phyloP scores from a whole-genome alignment of 2,113 vertebrate species.

The Anas platyrhynchos region DNA sequence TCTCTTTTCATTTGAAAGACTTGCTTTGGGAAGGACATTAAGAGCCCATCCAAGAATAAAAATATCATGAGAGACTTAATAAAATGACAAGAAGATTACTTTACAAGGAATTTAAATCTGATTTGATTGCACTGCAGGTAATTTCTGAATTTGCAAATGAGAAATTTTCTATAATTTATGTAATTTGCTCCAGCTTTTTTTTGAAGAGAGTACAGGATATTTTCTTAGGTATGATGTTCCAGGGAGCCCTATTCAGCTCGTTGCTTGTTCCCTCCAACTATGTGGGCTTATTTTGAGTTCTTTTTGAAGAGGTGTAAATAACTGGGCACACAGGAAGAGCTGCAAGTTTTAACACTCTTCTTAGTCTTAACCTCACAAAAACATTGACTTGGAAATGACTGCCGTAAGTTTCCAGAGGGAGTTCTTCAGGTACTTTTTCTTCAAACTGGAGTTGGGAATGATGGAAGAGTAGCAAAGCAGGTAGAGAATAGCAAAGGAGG shows the following conservation, averaged over 20 bases:
- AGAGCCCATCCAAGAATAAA: not conserved
- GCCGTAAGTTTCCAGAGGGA: not conserved
- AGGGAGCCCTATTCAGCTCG: not conserved
- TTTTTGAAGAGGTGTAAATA: not conserved
- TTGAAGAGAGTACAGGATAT: not conserved
- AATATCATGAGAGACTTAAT: not conserved
- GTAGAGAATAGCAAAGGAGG: not conserved
- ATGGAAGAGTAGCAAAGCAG: not conserved
- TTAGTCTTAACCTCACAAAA: not conserved
- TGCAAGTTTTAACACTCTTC: not conserved
- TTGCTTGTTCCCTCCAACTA: not conserved
- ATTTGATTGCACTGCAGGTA: not conserved
- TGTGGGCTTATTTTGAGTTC: not conserved
- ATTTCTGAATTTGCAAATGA: not conserved
- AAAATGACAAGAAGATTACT: not conserved
- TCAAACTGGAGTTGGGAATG: not conserved
- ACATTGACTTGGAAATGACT: not conserved
- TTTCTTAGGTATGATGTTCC: not conserved
- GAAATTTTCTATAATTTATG: not conserved
- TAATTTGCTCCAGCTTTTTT: not conserved
- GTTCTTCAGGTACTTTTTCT: not conserved
- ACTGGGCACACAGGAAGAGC: not conserved
- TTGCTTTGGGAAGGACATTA: not conserved
- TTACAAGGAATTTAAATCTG: not conserved
- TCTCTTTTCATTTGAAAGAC: not conserved